Base-by-base conservation (phyloP, 1,140 invertebrate species). In the Vanessa tameamea region DNA sequence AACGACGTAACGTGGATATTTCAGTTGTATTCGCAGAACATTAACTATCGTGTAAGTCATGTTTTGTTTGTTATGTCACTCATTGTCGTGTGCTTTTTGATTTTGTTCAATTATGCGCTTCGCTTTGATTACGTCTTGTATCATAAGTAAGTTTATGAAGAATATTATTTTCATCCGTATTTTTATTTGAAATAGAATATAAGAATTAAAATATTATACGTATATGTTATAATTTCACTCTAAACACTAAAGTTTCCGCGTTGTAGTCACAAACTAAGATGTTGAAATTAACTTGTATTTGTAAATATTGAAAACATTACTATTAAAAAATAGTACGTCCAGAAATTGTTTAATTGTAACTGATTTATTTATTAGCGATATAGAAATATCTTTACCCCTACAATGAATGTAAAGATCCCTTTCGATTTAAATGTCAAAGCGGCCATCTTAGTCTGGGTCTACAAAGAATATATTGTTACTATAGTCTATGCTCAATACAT, bases 31-130 rank as follows among this genome's bases (percentile, higher is more conserved):
- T 84, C 81, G 88, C 87, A 84, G 86, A 92, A 89, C 84, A 87
- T 88, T 89, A 84, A 88, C 80, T 84, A 81, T 87, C 82, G 89
- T 90, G 90, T 92, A 92, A 92, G 90, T 92, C 86, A 88, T 89
- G 87, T 91, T 92, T 92, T 91, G 90, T 92, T 92, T 90, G 87
- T 90, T 91, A 86, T 88, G 87, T 89, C 86, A 87, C 78, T 90
- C 90, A 92, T 91, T 90, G 91, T 92, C 86, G 88, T 91, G 89
- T 92, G 89, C 88, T 90, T 91, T 89, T 82, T 87, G 82, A 78
- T 88, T 89, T 79, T 81, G 81, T 84, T 87, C 82, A 78, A 82
- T 83, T 81, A 83, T 90, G 81, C 84, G 90, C 90, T 92, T 92
- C 74, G 90, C 89, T 92, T 92, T 80, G 81, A 87, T 68, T 68